Evolutionary conservation across 2,797 vertebrate species (phyloP).

Genomic region (Pipistrellus kuhlii): DNA sequence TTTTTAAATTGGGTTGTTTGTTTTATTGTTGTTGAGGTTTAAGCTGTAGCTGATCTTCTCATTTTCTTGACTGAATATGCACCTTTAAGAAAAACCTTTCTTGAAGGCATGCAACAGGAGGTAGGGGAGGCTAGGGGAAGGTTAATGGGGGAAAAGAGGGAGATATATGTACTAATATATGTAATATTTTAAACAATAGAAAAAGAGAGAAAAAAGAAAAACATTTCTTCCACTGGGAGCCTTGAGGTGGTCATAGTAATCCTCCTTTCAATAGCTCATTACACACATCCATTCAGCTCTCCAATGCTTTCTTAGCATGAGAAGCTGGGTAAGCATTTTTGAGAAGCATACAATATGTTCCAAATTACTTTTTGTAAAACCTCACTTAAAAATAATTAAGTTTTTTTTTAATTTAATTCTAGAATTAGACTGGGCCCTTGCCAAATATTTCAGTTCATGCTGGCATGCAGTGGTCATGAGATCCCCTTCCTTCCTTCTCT

Average conservation of each 20-base stretch:
- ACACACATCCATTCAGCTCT: background rate
- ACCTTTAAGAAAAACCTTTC: background rate
- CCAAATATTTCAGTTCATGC: background rate
- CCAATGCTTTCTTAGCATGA: slow-evolving; percentile 29
- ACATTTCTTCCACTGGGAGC: background rate
- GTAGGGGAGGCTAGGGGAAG: too few species aligned
- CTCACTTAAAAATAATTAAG: slow-evolving; percentile 55
- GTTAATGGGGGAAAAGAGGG: too few species aligned
- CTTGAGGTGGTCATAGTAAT: background rate
- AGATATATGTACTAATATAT: too few species aligned
- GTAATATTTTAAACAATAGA: too few species aligned
- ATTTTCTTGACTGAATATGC: background rate
- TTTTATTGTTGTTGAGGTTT: background rate
- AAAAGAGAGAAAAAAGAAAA: background rate
- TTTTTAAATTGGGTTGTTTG: background rate
- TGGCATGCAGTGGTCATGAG: background rate
- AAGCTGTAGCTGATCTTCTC: background rate
- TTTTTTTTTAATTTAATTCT: background rate
- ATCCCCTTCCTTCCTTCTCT: background rate
- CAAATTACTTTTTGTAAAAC: slow-evolving; percentile 56
- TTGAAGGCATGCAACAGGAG: too few species aligned
- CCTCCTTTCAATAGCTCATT: background rate
- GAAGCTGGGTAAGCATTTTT: background rate
- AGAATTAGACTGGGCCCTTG: background rate
- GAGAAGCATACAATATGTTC: background rate